Evolutionary conservation across 2,113 vertebrate species (phyloP), one percentile per base, ranked within the genome.

Genomic region (Coturnix japonica): DNA sequence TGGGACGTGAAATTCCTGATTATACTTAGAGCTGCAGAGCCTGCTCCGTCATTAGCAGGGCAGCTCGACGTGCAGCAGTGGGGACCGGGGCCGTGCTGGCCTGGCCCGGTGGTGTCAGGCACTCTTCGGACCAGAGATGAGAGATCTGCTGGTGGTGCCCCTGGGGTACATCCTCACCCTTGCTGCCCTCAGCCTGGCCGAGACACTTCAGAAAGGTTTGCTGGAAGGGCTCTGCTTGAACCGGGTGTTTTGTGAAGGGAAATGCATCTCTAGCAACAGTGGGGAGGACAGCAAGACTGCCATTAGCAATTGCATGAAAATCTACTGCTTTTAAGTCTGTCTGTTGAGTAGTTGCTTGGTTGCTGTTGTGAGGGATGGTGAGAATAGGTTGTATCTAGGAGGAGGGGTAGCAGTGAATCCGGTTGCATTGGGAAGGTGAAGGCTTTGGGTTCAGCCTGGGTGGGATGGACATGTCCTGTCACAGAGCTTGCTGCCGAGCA

Each of bases 121-220:
- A 93, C 70, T 86, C 60, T 89, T 91, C 92, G 87, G 96, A 98
- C 95, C 96, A 97, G 98, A 63, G 90, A 99, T 99, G 99, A 98
- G 97, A 97, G 96, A 97, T 67, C 85, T 96, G 23, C 86, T 97
- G 94, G 96, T 97, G 97, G 97, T 98, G 97, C 94, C 97, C 77
- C 95, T 98, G 87, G 61, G 98, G 69, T 94, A 97, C 23, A 76
- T 98, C 93, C 88, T 98, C 64, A 94, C 97, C 70, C 94, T 99
- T 97, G 96, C 97, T 88, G 95, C 97, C 93, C 95, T 98, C 92
- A 95, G 97, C 61, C 95, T 97, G 87, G 97, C 97, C n/a, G 97
- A 98, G 31, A 98, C 92, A 7, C 91, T 98, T 84, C 98, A 97
- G 30, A 98, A 98, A 99, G 99, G 99, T 99, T 97, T 94, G 98